Conservation (phyloP, 2,797 vertebrate species). For the Tapera naevia region DNA sequence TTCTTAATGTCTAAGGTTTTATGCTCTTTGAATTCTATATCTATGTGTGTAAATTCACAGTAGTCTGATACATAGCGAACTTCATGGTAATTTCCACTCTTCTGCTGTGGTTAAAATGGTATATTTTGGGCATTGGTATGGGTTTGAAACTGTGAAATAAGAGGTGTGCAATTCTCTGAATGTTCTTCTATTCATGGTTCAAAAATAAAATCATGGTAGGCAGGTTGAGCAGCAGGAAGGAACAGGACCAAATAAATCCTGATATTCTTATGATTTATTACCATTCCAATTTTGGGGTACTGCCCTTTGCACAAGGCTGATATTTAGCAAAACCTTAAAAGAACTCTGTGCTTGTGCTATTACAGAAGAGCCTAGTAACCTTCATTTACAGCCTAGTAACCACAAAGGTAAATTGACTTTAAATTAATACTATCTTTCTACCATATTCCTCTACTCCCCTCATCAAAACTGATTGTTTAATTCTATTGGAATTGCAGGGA, state of each 20-base stretch:
- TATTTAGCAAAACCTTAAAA: not conserved
- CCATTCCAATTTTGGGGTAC: not conserved
- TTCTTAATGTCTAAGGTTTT: not conserved
- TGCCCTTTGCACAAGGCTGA: not conserved
- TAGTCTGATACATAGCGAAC: not conserved
- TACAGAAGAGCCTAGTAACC: not conserved
- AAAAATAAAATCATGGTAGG: not conserved
- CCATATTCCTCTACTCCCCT: not conserved
- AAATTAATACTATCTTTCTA: not conserved
- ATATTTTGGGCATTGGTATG: not conserved
- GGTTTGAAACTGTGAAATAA: not conserved
- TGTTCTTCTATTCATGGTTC: not conserved
- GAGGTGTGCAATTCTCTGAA: not conserved
- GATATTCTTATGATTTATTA: not conserved
- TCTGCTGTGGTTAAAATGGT: not conserved
- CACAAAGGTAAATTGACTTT: slow-evolving; percentile 9
- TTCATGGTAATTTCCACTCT: not conserved
- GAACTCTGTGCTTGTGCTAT: not conserved
- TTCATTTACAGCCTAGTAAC: slow-evolving; percentile 6
- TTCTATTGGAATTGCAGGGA: not conserved
- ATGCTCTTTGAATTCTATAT: not conserved
- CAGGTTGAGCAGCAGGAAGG: not conserved
- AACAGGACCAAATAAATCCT: not conserved
- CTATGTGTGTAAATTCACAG: not conserved
- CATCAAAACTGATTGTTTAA: not conserved